Evolutionary conservation across 2,113 vertebrate genomes (phyloP).

Genomic region (Festucalex cinctus): DNA sequence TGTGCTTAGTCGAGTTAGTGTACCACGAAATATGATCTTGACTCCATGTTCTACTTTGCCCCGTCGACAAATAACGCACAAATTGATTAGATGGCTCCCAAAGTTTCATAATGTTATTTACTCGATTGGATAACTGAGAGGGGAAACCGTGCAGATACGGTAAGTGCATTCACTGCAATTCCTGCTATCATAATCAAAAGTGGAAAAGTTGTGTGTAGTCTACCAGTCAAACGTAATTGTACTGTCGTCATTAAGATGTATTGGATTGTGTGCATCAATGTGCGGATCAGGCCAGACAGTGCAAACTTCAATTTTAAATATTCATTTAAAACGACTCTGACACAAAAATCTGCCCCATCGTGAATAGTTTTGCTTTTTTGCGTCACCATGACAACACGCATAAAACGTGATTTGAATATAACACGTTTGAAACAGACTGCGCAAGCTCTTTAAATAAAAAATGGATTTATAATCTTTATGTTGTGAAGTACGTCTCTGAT

Average conservation of each 20-base stretch:
- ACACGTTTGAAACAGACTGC: conserved; percentile 3
- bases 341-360: no score
- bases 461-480: conserved; percentile 25
- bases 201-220: conserved; percentile 47
- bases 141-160: conserved; percentile 38
- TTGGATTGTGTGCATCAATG: not conserved
- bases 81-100: conserved; percentile 65
- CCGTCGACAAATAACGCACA: conserved; percentile 60
- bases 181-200: conserved; percentile 68
- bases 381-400: not conserved
- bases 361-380: not conserved
- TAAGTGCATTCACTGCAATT: conserved; percentile 69
- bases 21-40: conserved; percentile 53
- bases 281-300: conserved; percentile 10
- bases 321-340: no score
- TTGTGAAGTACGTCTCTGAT: conserved; percentile 11
- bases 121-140: conserved; percentile 59
- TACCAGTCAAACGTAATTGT: conserved; percentile 29
- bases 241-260: conserved; percentile 28
- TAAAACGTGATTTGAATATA: conserved; percentile 14
- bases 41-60: conserved; percentile 51
- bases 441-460: conserved; percentile 15
- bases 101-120: conserved; percentile 62
- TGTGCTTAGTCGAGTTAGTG: conserved; percentile 21
- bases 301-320: not conserved